phyloP scores from a whole-genome alignment of 2,888 invertebrate species.

The Allolobophora icterica region DNA sequence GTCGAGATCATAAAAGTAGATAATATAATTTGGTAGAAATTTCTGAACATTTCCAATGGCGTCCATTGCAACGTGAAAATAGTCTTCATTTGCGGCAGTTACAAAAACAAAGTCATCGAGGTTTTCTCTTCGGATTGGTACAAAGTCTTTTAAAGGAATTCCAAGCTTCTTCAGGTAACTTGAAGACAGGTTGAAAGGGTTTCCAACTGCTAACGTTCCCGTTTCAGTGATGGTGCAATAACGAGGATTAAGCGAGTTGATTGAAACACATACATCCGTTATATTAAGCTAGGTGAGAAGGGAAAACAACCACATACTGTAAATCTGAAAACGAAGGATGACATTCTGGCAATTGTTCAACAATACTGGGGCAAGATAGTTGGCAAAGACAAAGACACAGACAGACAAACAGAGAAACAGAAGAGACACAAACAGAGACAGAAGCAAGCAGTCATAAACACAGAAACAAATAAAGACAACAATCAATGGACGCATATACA shows the following conservation, averaged over 20 bases:
- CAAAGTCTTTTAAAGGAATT: conserved; percentile 1
- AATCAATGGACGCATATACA: no score
- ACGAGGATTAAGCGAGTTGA: not conserved
- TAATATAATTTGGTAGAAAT: conserved; percentile 29
- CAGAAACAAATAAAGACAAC: no score
- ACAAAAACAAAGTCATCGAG: conserved; percentile 40
- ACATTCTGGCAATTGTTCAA: no score
- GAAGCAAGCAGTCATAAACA: no score
- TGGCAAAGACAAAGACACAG: no score
- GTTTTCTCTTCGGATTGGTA: not conserved
- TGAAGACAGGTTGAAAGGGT: not conserved
- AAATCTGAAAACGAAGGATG: no score
- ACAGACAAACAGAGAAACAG: no score
- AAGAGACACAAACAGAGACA: no score
- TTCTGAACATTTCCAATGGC: not conserved
- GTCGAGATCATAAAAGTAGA: conserved; percentile 40
- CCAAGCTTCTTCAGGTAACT: not conserved
- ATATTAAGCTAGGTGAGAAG: no score
- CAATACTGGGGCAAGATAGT: not conserved
- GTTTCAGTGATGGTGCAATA: not conserved
- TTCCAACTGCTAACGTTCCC: not conserved
- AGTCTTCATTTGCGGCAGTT: not conserved
- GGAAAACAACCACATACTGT: no score
- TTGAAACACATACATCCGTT: not conserved
- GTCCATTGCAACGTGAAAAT: not conserved